Evolutionary conservation across 2,888 invertebrate genomes (phyloP).

Genomic region (Eubasilissa splendida): DNA sequence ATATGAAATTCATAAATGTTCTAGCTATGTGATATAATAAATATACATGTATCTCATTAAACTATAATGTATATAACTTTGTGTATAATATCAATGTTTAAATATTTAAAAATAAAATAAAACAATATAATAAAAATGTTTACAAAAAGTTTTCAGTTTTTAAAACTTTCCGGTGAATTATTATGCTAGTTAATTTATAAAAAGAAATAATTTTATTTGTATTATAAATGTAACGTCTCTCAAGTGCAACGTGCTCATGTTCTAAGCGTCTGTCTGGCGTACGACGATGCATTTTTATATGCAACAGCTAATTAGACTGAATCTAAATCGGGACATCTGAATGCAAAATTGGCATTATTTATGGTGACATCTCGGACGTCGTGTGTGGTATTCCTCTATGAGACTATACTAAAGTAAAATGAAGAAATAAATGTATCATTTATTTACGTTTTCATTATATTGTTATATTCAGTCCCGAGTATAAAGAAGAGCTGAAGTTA

Average conservation of each 20-base stretch:
- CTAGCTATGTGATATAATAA: not conserved
- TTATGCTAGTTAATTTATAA: too few relatives aligned
- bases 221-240: not conserved
- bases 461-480: too few relatives aligned
- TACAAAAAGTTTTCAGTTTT: not conserved
- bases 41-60: not conserved
- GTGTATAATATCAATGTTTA: not conserved
- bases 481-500: too few relatives aligned
- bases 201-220: too few relatives aligned
- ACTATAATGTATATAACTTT: too few relatives aligned
- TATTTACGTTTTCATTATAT: too few relatives aligned
- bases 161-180: too few relatives aligned
- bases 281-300: constrained; percentile 24
- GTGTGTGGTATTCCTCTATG: not conserved
- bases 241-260: not conserved
- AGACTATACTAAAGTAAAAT: too few relatives aligned
- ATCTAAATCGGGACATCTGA: not conserved
- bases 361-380: constrained; percentile 6
- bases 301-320: constrained; percentile 34
- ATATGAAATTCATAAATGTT: not conserved
- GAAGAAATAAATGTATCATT: too few relatives aligned
- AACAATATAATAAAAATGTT: not conserved
- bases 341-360: constrained; percentile 38
- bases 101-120: not conserved
- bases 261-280: constrained; percentile 1